Conservation (phyloP, 2,797 vertebrate species). For the Crocidura indochinensis region DNA sequence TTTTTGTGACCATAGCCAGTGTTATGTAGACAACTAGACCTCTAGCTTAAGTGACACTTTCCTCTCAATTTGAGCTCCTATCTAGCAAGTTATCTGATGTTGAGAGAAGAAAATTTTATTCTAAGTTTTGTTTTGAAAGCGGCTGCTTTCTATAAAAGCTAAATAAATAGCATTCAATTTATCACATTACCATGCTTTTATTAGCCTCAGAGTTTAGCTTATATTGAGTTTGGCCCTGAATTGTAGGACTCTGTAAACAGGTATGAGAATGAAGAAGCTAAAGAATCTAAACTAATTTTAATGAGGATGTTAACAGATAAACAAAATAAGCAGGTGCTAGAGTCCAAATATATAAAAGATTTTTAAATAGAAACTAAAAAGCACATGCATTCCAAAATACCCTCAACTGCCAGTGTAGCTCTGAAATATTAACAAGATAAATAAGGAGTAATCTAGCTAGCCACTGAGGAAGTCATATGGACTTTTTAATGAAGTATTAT, state of each 20-base stretch:
- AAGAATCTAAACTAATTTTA: slow-evolving; percentile 49
- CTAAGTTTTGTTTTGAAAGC: slow-evolving; percentile 1
- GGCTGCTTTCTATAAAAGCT: slow-evolving; percentile 50
- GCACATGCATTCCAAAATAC: slow-evolving; percentile 44
- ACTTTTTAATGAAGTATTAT: slow-evolving; percentile 32
- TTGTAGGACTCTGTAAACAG: slow-evolving; percentile 3
- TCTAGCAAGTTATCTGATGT: neutral
- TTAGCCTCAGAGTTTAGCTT: neutral
- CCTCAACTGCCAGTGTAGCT: slow-evolving; percentile 36
- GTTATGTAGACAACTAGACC: neutral
- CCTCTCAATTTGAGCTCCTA: neutral
- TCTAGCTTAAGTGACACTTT: neutral
- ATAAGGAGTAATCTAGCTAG: slow-evolving; percentile 21
- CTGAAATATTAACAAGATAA: slow-evolving; percentile 55
- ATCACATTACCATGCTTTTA: neutral
- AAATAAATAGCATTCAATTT: neutral
- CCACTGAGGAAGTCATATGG: slow-evolving; percentile 42
- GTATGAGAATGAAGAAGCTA: neutral
- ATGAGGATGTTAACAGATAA: slow-evolving; percentile 36
- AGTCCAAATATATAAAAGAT: slow-evolving; percentile 28
- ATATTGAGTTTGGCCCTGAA: neutral
- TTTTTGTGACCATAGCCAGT: neutral
- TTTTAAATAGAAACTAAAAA: slow-evolving; percentile 52
- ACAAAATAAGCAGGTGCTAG: slow-evolving; percentile 40
- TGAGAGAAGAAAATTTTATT: slow-evolving; percentile 8